Evolutionary conservation across 1,140 invertebrate species (phyloP).

Genomic region (Ostrea edulis): DNA sequence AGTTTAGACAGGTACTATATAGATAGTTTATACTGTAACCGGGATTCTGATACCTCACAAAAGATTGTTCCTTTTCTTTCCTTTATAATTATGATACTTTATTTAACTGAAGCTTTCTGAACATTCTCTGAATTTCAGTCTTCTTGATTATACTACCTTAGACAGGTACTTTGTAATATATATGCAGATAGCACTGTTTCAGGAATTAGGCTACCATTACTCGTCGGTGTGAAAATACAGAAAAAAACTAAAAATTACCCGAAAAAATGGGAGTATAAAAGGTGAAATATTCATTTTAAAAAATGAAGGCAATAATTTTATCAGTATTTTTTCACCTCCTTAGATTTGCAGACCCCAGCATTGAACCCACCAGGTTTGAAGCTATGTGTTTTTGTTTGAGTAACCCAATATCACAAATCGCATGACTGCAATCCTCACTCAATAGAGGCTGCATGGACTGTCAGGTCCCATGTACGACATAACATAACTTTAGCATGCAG

Average conservation of each 20-base stretch:
- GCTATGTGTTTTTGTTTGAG: conserved; percentile 23
- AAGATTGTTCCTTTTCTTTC: not conserved
- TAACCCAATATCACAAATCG: conserved; percentile 3
- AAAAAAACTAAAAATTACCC: too few species aligned
- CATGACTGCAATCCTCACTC: conserved; percentile 6
- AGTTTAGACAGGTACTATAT: conserved; percentile 15
- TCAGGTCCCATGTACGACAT: not conserved
- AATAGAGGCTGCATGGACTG: not conserved
- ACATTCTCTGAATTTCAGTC: not conserved
- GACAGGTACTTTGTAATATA: not conserved
- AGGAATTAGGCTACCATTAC: not conserved
- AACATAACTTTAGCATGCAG: conserved; percentile 7
- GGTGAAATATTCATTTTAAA: not conserved
- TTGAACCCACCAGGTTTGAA: conserved; percentile 40
- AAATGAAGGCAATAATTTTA: not conserved
- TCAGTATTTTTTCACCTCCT: not conserved
- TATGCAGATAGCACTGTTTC: not conserved
- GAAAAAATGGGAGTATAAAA: too few species aligned
- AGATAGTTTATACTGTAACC: not conserved
- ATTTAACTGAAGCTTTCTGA: not conserved
- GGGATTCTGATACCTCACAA: not conserved
- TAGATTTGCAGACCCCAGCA: conserved; percentile 36
- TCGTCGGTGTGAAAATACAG: not conserved
- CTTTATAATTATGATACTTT: not conserved
- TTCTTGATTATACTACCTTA: not conserved